A percentile compares a stretch with the other conserved stretches of the same genome.
Evolutionary conservation across 2,797 vertebrate genomes (phyloP).

Genomic region (Tauraco hartlaubi): DNA sequence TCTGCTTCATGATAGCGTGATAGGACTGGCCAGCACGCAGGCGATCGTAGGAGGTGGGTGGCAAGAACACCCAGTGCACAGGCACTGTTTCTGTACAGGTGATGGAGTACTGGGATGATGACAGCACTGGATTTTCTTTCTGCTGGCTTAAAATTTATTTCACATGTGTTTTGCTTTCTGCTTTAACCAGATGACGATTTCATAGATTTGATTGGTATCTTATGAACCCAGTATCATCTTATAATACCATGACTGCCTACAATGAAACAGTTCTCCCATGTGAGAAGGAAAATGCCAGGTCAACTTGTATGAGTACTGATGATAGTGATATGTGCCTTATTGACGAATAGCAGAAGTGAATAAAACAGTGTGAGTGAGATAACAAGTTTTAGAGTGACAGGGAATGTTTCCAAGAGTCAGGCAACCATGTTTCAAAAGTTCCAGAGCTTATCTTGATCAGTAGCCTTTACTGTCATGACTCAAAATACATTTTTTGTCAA

Average conservation of each 20-base stretch:
- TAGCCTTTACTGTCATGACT: not conserved
- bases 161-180: slow-evolving; percentile 43
- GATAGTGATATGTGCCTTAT: not conserved
- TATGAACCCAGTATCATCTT: not conserved
- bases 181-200: slow-evolving; percentile 13
- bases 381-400: not conserved
- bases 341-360: not conserved
- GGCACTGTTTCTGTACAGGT: not conserved
- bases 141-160: slow-evolving; percentile 27
- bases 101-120: not conserved
- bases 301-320: not conserved
- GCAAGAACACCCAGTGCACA: not conserved
- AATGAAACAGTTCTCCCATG: not conserved
- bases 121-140: slow-evolving; percentile 24
- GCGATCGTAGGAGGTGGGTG: not conserved
- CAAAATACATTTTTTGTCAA: not conserved
- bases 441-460: not conserved
- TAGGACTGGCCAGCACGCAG: not conserved
- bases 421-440: not conserved
- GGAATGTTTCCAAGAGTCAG: not conserved
- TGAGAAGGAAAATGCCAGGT: not conserved
- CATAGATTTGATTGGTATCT: not conserved
- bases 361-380: not conserved
- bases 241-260: not conserved
- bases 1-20: not conserved